Evolutionary conservation across 2,113 vertebrate genomes (phyloP).

Genomic region (Emydocephalus ijimae): DNA sequence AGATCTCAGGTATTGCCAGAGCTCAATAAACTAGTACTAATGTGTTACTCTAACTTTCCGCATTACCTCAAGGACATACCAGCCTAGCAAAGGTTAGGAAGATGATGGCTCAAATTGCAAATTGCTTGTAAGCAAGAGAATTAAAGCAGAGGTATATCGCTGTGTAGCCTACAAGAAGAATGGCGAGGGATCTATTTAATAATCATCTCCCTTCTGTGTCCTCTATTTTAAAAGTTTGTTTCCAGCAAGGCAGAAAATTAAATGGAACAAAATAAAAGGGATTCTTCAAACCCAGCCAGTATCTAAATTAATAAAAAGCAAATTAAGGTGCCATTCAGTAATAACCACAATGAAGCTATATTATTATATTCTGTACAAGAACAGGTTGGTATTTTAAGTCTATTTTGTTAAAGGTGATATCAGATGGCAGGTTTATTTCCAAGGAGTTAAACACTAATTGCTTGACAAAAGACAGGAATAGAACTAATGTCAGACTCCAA

Average conservation of each 20-base stretch:
- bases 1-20: slow-evolving; percentile 81
- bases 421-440: slow-evolving; percentile 72
- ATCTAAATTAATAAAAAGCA: slow-evolving; percentile 54
- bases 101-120: slow-evolving; percentile 56
- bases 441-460: slow-evolving; percentile 74
- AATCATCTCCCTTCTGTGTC: neutral
- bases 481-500: slow-evolving; percentile 67
- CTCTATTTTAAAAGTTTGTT: slow-evolving; percentile 19
- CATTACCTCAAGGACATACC: slow-evolving; percentile 74
- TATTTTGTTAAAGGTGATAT: slow-evolving; percentile 59
- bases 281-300: slow-evolving; percentile 39
- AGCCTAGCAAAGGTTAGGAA: slow-evolving; percentile 54
- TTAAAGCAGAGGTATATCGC: slow-evolving; percentile 34
- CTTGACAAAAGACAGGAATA: slow-evolving; percentile 65
- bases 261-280: slow-evolving; percentile 42
- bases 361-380: slow-evolving; percentile 59
- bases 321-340: slow-evolving; percentile 50
- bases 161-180: slow-evolving; percentile 30
- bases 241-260: slow-evolving; percentile 23
- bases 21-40: slow-evolving; percentile 80
- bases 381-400: slow-evolving; percentile 65
- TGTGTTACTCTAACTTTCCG: slow-evolving; percentile 62
- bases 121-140: slow-evolving; percentile 42
- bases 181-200: neutral
- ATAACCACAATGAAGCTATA: slow-evolving; percentile 48